A percentile compares a stretch with the other conserved stretches of the same genome.
Evolutionary conservation across 2,888 invertebrate species (phyloP).

Genomic region (Serrognathus titanus): DNA sequence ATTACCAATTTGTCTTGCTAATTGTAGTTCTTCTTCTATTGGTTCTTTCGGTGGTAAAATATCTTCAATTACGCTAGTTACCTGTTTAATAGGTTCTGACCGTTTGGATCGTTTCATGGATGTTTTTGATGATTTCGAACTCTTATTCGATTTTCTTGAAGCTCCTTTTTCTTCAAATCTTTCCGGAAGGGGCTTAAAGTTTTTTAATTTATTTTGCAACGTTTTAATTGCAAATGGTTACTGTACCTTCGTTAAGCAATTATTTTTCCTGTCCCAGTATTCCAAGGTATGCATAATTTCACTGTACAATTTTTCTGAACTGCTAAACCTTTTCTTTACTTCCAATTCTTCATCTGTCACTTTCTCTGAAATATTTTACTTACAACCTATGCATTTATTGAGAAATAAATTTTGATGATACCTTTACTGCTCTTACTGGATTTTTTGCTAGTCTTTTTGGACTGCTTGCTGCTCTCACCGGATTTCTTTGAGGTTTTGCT

Average conservation of each 20-base stretch:
- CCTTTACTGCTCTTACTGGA: slow-evolving; percentile 12
- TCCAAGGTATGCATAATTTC: slow-evolving; percentile 33
- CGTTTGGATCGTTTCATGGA: too few relatives aligned
- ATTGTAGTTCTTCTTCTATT: slow-evolving; percentile 9
- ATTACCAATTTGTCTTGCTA: slow-evolving; percentile 1
- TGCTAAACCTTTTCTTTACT: slow-evolving; percentile 28
- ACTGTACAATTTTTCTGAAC: slow-evolving; percentile 26
- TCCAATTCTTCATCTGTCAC: slow-evolving; percentile 15
- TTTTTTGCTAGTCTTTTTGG: slow-evolving; percentile 11
- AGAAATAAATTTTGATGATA: too few relatives aligned
- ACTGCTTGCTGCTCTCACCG: slow-evolving; percentile 5
- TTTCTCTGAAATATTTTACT: slow-evolving; percentile 4
- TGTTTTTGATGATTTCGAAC: background rate
- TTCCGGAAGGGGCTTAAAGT: background rate
- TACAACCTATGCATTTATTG: too few relatives aligned
- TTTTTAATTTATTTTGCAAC: background rate
- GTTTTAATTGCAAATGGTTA: background rate
- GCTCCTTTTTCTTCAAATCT: slow-evolving; percentile 1
- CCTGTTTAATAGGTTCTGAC: background rate
- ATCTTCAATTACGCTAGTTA: background rate
- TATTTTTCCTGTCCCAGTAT: slow-evolving; percentile 35
- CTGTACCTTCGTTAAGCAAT: slow-evolving; percentile 23
- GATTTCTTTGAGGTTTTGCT: background rate
- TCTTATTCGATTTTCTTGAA: slow-evolving; percentile 3
- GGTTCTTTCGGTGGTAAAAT: background rate